Evolutionary conservation across 2,888 invertebrate species (phyloP).

Genomic region (Noctua janthina): DNA sequence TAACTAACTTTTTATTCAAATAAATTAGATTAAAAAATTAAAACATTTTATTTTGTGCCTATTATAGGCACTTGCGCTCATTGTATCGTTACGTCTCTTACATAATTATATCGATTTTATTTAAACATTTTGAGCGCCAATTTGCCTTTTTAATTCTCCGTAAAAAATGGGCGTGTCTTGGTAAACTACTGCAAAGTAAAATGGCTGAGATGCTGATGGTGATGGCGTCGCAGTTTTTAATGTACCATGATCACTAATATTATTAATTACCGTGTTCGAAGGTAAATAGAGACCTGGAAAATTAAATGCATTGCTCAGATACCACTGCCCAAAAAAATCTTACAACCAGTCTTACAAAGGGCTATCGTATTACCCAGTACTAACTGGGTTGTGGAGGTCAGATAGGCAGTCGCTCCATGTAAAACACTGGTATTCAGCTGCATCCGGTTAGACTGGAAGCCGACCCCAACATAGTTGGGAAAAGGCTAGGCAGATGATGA

Average conservation of each 20-base stretch:
- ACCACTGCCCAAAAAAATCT: neutral
- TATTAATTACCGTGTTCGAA: neutral
- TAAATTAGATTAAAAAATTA: neutral
- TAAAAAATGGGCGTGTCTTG: slow-evolving; percentile 63
- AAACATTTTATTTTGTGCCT: neutral
- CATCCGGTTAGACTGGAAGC: too few relatives aligned
- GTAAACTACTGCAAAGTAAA: slow-evolving; percentile 64
- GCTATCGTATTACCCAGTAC: too few relatives aligned
- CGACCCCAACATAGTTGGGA: too few relatives aligned
- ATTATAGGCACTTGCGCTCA: neutral
- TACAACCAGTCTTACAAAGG: too few relatives aligned
- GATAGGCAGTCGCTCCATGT: too few relatives aligned
- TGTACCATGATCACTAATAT: neutral
- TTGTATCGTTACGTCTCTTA: neutral
- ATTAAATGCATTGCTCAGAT: neutral
- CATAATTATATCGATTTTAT: neutral
- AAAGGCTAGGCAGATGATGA: too few relatives aligned
- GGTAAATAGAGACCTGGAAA: slow-evolving; percentile 51
- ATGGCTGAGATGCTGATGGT: neutral
- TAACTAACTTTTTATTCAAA: neutral
- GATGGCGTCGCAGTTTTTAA: neutral
- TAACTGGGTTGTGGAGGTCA: too few relatives aligned
- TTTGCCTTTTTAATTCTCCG: slow-evolving; percentile 42
- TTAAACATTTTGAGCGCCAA: neutral
- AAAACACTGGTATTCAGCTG: too few relatives aligned